These are phyloP conservation scores for Rhabdornis inornatus DNA, from an alignment of 2,113 vertebrate species.

Conservation along the genomic window DNA sequence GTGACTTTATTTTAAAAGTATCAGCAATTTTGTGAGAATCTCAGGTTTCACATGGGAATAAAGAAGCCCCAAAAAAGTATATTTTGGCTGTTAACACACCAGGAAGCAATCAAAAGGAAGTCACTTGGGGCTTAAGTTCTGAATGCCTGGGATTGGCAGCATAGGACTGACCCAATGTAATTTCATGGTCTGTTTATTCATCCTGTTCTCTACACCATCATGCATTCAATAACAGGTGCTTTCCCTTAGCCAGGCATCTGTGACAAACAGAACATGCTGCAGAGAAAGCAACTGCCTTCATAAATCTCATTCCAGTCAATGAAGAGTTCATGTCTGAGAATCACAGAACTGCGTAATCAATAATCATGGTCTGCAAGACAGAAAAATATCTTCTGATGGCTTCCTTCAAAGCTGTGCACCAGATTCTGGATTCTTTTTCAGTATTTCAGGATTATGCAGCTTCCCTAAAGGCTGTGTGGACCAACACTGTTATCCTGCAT, in stretches of 20 bases:
- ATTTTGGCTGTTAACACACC: background rate
- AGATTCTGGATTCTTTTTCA: background rate
- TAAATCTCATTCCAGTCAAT: background rate
- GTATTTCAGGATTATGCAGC: background rate
- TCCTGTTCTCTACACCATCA: background rate
- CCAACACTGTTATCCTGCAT: constrained; percentile 28
- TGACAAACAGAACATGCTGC: background rate
- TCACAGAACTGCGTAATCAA: background rate
- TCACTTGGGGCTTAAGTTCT: background rate
- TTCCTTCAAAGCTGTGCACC: background rate
- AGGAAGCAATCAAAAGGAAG: background rate
- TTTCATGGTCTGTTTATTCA: background rate
- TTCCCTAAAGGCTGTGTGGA: constrained; percentile 55
- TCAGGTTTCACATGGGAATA: background rate
- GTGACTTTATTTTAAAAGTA: background rate
- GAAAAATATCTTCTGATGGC: background rate
- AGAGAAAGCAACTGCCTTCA: background rate
- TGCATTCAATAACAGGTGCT: background rate
- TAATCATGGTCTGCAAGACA: background rate
- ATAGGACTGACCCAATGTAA: background rate
- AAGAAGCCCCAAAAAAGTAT: background rate
- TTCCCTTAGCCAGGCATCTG: background rate
- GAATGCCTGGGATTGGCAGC: background rate
- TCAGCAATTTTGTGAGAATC: background rate
- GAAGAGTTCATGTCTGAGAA: background rate